Evolutionary conservation across 2,797 vertebrate species (phyloP).

Genomic region (Todus mexicanus): DNA sequence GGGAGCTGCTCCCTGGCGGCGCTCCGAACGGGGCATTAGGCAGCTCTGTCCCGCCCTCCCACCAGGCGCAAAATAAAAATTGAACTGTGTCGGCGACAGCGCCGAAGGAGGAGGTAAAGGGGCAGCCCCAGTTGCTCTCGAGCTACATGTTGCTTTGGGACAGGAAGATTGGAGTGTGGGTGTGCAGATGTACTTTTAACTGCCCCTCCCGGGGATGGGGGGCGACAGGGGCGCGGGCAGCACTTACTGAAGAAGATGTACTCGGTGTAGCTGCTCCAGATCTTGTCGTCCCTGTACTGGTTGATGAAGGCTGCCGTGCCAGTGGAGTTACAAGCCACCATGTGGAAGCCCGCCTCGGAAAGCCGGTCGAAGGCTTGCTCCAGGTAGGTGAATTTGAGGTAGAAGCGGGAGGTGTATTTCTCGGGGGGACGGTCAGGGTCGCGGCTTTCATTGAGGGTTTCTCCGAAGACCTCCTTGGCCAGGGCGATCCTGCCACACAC

Average conservation of each 20-base stretch:
- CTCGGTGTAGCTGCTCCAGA: constrained; percentile 90
- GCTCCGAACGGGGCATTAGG: background rate
- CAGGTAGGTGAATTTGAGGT: constrained; percentile 88
- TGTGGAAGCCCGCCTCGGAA: constrained; percentile 86
- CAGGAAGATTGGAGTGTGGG: background rate
- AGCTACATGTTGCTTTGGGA: background rate
- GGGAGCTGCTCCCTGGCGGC: background rate
- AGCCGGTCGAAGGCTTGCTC: constrained; percentile 89
- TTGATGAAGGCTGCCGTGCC: constrained; percentile 83
- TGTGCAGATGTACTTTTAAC: background rate
- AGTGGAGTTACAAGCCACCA: constrained; percentile 88
- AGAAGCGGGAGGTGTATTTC: constrained; percentile 89
- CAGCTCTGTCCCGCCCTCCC: background rate
- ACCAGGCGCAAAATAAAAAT: background rate
- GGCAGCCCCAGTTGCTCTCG: background rate
- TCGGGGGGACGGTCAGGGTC: constrained; percentile 87
- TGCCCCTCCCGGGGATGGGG: background rate
- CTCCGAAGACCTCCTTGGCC: constrained; percentile 88
- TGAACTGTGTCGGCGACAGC: background rate
- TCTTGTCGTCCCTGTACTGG: constrained; percentile 87
- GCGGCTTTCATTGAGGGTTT: constrained; percentile 87
- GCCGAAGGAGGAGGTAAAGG: background rate
- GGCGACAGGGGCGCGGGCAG: background rate
- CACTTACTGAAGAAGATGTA: constrained; percentile 91
- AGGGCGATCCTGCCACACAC: constrained; percentile 86